A percentile compares a stretch with the other conserved stretches of the same genome.
Conservation (phyloP, 1,140 invertebrate species). For the Oncopodura yosiiana region DNA sequence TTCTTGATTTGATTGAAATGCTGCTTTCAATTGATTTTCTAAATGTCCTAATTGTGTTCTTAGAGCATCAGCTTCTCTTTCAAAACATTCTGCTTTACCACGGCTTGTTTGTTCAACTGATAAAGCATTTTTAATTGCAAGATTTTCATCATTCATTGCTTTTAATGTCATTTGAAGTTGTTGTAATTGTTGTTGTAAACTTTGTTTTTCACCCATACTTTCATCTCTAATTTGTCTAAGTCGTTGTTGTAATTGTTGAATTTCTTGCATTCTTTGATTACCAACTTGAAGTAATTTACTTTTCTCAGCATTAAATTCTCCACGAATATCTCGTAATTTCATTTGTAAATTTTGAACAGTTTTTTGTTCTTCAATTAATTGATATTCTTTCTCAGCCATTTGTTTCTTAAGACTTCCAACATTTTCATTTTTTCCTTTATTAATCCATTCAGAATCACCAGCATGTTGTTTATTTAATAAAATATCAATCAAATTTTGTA, state of each 20-base stretch:
- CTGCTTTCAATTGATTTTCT: conserved; percentile 28
- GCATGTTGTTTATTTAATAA: conserved; percentile 76
- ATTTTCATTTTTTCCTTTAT: conserved; percentile 71
- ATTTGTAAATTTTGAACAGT: conserved; percentile 53
- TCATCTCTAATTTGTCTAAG: conserved; percentile 13
- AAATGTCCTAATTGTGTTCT: conserved; percentile 26
- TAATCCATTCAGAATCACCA: conserved; percentile 72
- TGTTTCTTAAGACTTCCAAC: conserved; percentile 75
- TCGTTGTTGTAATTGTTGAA: conserved; percentile 10
- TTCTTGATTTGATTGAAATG: conserved; percentile 29
- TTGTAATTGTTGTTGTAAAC: conserved; percentile 15
- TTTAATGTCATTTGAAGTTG: conserved; percentile 15
- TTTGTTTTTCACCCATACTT: conserved; percentile 13
- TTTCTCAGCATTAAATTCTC: conserved; percentile 56
- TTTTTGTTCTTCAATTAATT: conserved; percentile 59
- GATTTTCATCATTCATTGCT: conserved; percentile 15
- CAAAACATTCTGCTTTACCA: conserved; percentile 25
- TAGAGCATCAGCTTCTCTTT: conserved; percentile 29
- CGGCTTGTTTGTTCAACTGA: conserved; percentile 21
- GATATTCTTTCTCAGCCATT: conserved; percentile 67
- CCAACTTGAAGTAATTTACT: conserved; percentile 45
- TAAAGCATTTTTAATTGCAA: conserved; percentile 19
- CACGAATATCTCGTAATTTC: conserved; percentile 65
- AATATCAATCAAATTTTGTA: conserved; percentile 77
- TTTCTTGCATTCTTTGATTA: conserved; percentile 11